Base-by-base conservation (phyloP, 2,888 invertebrate genomes). In the Meloe dianella region DNA sequence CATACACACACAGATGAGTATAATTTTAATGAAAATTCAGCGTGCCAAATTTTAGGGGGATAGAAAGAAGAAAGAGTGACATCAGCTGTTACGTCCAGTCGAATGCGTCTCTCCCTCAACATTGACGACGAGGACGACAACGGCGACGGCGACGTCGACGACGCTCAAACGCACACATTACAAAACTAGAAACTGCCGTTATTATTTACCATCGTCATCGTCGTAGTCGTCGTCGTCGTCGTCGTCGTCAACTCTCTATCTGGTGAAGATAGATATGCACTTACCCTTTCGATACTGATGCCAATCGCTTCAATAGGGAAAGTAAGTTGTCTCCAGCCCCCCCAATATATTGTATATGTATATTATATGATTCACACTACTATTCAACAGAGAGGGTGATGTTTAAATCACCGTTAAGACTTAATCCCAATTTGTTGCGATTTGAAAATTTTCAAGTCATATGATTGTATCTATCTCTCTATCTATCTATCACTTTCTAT, bases 31-130 rank as follows among this genome's bases (percentile, higher is more conserved):
- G 83, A 83, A 83, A 83, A 83, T 79, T 82, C 81, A 78, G 81
- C 54, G 77, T 78, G 76, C 71, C 73, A 77, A 74, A 76, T 79
- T 79, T 77, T 75, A 81, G 81, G 80, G 79, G 79, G 78, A 81
- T 83, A 84, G 84, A 84, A 24, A 75, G 81, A 80, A 80, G 79
- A 79, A 78, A 81, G 83, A 84, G 83, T 84, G 84, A 84, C 84
- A 84, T 84, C 84, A 84, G 84, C 84, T 84, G 84, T 84, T 84
- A 84, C 82, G 82, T 82, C 79, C 84, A 82, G 83, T 84, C 83
- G 78, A 84, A 81, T 84, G 84, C 80, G 64, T 82, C 79, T 79
- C 83, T 82, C 84, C 84, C 84, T 79, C 78, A 75, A 54, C 54
- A 5, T 74, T 76, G 76, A 80, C 80, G 80, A 80, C 80, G 76